Conservation (phyloP, 1,140 invertebrate genomes). For the Zaprionus ghesquierei region DNA sequence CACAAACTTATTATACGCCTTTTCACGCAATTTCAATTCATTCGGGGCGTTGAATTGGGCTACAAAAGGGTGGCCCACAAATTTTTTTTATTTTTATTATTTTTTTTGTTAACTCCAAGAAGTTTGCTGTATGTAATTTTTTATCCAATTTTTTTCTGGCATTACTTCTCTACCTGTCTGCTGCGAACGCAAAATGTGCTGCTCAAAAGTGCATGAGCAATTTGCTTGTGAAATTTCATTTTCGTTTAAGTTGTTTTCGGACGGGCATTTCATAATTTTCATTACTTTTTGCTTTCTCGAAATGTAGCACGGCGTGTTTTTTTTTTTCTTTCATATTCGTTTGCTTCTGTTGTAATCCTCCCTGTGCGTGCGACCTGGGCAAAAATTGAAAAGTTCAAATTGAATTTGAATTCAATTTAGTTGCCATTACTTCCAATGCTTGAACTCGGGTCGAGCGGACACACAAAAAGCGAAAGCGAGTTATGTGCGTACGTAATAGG, state of each 20-base stretch:
- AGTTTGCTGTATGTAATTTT: conserved; percentile 45
- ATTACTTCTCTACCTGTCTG: conserved; percentile 13
- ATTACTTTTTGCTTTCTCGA: conserved; percentile 75
- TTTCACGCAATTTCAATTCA: conserved; percentile 17
- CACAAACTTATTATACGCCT: background rate
- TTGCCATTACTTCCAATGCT: conserved; percentile 44
- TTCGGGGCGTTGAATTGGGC: conserved; percentile 18
- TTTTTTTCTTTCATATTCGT: background rate
- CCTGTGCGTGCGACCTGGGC: conserved; percentile 17
- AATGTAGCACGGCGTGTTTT: conserved; percentile 61
- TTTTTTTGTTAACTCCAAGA: conserved; percentile 41
- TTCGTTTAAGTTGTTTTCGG: conserved; percentile 38
- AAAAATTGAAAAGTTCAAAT: conserved; percentile 82
- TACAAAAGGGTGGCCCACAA: conserved; percentile 9
- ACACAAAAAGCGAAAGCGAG: conserved; percentile 59
- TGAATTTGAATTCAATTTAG: conserved; percentile 82
- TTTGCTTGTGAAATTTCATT: conserved; percentile 80
- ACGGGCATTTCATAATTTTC: conserved; percentile 65
- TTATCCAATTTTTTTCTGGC: conserved; percentile 50
- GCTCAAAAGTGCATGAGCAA: conserved; percentile 79
- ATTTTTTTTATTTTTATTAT: no score
- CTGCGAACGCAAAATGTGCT: conserved; percentile 59
- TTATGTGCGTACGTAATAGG: conserved; percentile 72
- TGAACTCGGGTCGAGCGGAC: conserved; percentile 49
- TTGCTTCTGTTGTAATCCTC: conserved; percentile 12